Percentiles rank a stretch among this genome's conserved stretches.
These are phyloP conservation scores for Chaetophractus vellerosus DNA, from an alignment of 2,797 vertebrate genomes.

Conservation along the genomic window DNA sequence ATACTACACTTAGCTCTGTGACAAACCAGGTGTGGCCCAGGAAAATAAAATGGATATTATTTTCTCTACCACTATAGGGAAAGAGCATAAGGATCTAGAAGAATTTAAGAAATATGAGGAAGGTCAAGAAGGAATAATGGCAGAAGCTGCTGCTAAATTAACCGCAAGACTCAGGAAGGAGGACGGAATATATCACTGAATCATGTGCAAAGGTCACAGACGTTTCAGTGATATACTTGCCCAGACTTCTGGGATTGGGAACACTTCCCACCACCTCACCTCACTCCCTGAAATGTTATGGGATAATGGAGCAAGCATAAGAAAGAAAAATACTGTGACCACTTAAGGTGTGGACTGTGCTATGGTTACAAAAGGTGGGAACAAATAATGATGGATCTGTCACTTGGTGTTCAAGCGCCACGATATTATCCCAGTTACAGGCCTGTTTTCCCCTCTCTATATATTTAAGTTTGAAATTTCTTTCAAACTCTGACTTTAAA, in stretches of 20 bases:
- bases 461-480: conserved; percentile 23
- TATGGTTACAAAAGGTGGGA: background rate
- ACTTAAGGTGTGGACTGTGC: background rate
- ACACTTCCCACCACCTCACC: background rate
- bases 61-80: background rate
- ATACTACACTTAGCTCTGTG: background rate
- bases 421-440: background rate
- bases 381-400: background rate
- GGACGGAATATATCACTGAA: background rate
- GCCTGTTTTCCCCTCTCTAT: background rate
- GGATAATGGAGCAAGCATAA: background rate
- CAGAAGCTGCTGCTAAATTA: background rate
- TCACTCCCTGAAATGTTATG: background rate
- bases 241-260: background rate
- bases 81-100: background rate
- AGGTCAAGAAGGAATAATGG: background rate
- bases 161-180: background rate
- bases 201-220: background rate
- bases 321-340: background rate
- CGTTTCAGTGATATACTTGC: accelerated
- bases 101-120: background rate
- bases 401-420: background rate
- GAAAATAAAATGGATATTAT: conserved; percentile 10
- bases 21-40: background rate
- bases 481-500: background rate